Percentiles rank a stretch among this genome's conserved stretches.
Conservation (phyloP, 2,113 vertebrate genomes). For the Thymallus thymallus region DNA sequence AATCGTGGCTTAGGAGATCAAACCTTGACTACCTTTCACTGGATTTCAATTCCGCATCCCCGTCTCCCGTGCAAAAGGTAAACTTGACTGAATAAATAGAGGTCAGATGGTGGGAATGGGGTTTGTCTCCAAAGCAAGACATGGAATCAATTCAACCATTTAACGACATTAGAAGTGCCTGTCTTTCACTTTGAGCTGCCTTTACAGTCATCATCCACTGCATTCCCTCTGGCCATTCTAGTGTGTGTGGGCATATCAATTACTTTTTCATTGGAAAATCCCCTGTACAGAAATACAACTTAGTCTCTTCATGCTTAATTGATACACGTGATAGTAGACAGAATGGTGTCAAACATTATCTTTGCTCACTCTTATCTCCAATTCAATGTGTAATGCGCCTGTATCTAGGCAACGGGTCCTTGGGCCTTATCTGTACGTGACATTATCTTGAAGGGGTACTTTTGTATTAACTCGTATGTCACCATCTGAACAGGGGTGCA, state of each 20-base stretch:
- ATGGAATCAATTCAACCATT: not conserved
- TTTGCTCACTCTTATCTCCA: not conserved
- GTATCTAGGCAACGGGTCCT: constrained; percentile 35
- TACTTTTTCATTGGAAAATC: not conserved
- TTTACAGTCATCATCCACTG: not conserved
- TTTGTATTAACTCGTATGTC: not conserved
- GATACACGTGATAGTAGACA: not conserved
- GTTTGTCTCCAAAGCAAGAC: not conserved
- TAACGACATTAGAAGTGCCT: not conserved
- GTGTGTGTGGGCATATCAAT: not conserved
- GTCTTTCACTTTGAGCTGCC: no score
- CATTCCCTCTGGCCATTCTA: not conserved
- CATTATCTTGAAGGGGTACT: constrained; percentile 10
- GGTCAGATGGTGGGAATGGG: not conserved
- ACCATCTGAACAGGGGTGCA: not conserved
- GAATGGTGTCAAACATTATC: not conserved
- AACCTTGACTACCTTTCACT: constrained; percentile 93
- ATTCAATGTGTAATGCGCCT: not conserved
- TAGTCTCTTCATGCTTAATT: not conserved
- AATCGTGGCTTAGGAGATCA: constrained; percentile 76
- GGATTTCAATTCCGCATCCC: constrained; percentile 92
- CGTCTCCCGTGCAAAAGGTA: constrained; percentile 92
- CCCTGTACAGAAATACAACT: not conserved
- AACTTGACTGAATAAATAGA: not conserved
- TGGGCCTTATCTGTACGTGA: constrained; percentile 5